These are phyloP conservation scores for Microtus richardsoni DNA, from an alignment of 2,113 vertebrate genomes.

Conservation along the genomic window DNA sequence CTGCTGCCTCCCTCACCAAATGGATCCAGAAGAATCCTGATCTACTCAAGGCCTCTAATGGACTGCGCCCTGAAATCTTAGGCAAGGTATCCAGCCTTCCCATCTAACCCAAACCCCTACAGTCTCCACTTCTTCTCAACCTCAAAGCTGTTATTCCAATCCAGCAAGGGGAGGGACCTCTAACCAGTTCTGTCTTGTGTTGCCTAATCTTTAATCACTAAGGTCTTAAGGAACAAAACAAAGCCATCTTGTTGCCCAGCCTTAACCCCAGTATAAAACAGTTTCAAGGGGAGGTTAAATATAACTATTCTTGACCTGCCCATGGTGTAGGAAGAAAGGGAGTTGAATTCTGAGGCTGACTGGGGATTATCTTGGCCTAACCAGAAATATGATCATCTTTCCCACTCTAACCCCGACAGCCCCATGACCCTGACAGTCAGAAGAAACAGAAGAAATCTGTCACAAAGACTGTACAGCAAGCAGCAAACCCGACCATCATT, in stretches of 20 bases:
- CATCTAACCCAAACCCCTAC: neutral
- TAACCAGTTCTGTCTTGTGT: neutral
- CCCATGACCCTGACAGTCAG: neutral
- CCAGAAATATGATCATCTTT: neutral
- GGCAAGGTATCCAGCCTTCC: constrained; percentile 81
- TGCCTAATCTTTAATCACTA: neutral
- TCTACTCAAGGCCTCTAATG: constrained; percentile 81
- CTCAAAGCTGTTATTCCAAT: neutral
- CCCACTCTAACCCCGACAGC: constrained; percentile 25
- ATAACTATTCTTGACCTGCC: neutral
- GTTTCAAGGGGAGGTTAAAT: neutral
- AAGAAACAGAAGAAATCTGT: constrained; percentile 24
- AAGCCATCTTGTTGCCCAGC: neutral
- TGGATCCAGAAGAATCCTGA: constrained; percentile 71
- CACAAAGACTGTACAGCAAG: constrained; percentile 58
- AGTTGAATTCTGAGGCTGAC: neutral
- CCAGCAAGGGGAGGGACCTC: constrained; percentile 19
- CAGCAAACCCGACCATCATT: neutral
- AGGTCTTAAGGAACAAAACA: neutral
- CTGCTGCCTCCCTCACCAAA: constrained; percentile 60
- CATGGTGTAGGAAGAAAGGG: neutral
- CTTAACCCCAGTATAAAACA: neutral
- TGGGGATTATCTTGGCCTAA: neutral
- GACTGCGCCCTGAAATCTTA: constrained; percentile 75
- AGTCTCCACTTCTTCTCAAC: neutral